These are phyloP conservation scores for Lophius americanus DNA, from an alignment of 2,797 vertebrate species.

Conservation along the genomic window DNA sequence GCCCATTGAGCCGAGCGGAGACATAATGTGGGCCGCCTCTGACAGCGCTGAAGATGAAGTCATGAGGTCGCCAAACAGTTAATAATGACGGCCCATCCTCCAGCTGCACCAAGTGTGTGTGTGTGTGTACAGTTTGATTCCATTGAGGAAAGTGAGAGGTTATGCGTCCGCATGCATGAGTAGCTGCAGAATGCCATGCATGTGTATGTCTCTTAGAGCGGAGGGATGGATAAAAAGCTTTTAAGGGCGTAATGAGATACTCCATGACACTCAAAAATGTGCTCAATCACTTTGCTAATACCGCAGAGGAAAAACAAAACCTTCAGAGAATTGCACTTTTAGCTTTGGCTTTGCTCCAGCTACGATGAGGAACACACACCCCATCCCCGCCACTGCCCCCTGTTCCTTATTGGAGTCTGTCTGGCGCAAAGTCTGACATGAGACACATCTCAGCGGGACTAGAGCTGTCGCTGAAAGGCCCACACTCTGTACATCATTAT, in stretches of 20 bases:
- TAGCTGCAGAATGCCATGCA: slow-evolving; percentile 30
- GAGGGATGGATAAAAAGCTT: slow-evolving; percentile 70
- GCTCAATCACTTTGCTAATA: slow-evolving; percentile 72
- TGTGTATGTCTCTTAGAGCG: slow-evolving; percentile 52
- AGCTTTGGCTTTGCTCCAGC: slow-evolving; percentile 65
- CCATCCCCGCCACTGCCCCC: slow-evolving; percentile 12
- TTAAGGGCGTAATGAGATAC: slow-evolving; percentile 71
- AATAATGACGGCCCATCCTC: slow-evolving; percentile 70
- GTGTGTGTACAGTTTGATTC: slow-evolving; percentile 39
- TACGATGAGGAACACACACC: slow-evolving; percentile 54
- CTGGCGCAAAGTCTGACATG: slow-evolving; percentile 73
- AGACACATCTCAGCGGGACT: slow-evolving; percentile 68
- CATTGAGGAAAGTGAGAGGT: slow-evolving; percentile 44
- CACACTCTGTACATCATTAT: slow-evolving; percentile 72
- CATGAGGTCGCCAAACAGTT: slow-evolving; percentile 80
- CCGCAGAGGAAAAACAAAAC: slow-evolving; percentile 65
- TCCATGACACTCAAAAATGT: slow-evolving; percentile 67
- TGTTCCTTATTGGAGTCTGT: slow-evolving; percentile 67
- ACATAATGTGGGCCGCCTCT: slow-evolving; percentile 79
- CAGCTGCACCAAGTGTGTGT: slow-evolving; percentile 54
- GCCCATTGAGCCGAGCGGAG: slow-evolving; percentile 78
- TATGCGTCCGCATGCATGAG: slow-evolving; percentile 48
- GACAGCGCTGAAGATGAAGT: slow-evolving; percentile 78
- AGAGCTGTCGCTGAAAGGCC: slow-evolving; percentile 72
- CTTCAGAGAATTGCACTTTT: slow-evolving; percentile 62